These are phyloP conservation scores for Meriones psammophilus DNA, from an alignment of 2,797 vertebrate species.

Conservation along the genomic window DNA sequence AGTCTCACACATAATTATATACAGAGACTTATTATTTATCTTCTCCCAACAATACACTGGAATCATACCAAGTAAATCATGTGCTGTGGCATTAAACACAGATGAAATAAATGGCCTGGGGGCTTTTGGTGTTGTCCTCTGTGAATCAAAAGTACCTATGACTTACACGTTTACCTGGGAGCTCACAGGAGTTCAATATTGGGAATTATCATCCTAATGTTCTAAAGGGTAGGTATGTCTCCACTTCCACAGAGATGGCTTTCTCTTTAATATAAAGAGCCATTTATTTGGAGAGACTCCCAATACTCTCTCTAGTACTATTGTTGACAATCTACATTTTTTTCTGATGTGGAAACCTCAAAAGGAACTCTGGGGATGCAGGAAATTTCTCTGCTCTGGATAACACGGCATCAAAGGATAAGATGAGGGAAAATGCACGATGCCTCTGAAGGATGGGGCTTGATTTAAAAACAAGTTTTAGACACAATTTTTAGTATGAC, in stretches of 20 bases:
- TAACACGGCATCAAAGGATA: background rate
- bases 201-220: constrained; percentile 33
- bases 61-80: constrained; percentile 59
- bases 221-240: background rate
- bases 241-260: background rate
- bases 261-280: background rate
- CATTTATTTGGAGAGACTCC: constrained; percentile 5
- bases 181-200: background rate
- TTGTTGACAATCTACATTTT: background rate
- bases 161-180: constrained; percentile 13
- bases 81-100: background rate
- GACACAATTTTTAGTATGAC: background rate
- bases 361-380: background rate
- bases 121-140: background rate
- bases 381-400: background rate
- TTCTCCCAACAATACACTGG: constrained; percentile 46
- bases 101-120: background rate
- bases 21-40: constrained; percentile 63
- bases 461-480: constrained; percentile 48
- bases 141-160: constrained; percentile 6
- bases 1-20: constrained; percentile 53
- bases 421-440: background rate
- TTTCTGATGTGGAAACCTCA: background rate
- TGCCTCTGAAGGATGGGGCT: background rate
- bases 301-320: background rate